Percentiles rank a stretch among this genome's conserved stretches.
Conservation (phyloP, 2,113 vertebrate species). For the Callaeas wilsoni region DNA sequence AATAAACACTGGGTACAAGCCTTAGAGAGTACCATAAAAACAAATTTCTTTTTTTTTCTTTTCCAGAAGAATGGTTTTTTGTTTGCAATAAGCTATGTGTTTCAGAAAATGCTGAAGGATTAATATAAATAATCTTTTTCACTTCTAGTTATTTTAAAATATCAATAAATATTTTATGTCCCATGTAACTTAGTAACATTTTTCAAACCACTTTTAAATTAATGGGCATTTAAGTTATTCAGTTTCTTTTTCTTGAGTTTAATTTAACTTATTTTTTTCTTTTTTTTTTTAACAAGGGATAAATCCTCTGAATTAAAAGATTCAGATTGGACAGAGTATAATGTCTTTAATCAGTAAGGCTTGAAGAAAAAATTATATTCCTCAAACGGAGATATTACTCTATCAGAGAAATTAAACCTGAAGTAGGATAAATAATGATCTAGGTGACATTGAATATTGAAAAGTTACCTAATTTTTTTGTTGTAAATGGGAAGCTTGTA, state of each 20-base stretch:
- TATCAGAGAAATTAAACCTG: background rate
- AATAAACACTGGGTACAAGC: background rate
- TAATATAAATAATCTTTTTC: background rate
- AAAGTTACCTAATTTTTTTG: background rate
- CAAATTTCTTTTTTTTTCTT: background rate
- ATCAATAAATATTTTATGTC: background rate
- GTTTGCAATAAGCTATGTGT: background rate
- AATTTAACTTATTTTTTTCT: background rate
- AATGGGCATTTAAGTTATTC: background rate
- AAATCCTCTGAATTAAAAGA: background rate
- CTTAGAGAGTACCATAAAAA: background rate
- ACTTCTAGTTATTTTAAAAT: background rate
- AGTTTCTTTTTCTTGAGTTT: background rate
- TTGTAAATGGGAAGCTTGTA: background rate
- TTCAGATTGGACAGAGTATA: background rate
- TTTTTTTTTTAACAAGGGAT: background rate
- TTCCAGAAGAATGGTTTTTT: background rate
- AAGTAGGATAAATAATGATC: background rate
- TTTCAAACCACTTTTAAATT: background rate
- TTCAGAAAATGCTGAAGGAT: background rate
- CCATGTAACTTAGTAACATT: background rate
- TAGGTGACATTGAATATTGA: background rate
- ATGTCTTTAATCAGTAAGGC: background rate
- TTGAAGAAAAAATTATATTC: background rate
- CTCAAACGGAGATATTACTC: background rate